Percentiles rank a stretch among this genome's conserved stretches.
These are phyloP conservation scores for Rutilus rutilus DNA, from an alignment of 2,113 vertebrate species.

Conservation along the genomic window DNA sequence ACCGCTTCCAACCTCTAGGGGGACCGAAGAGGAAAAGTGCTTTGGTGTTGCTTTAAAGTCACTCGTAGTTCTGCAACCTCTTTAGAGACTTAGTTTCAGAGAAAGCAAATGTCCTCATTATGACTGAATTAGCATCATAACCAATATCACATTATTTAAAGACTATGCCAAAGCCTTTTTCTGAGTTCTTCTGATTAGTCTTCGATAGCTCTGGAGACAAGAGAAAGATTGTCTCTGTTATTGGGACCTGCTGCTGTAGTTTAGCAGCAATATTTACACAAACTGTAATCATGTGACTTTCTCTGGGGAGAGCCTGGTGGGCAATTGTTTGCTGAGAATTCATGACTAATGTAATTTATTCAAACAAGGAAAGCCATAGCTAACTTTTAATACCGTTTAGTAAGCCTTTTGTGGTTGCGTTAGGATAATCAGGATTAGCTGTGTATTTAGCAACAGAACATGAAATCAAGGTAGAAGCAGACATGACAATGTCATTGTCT, in stretches of 20 bases:
- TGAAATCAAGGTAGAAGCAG: background rate
- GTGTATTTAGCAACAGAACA: background rate
- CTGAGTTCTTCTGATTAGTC: background rate
- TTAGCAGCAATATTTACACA: background rate
- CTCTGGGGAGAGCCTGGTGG: slow-evolving; percentile 13
- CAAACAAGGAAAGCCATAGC: background rate
- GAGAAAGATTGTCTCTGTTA: background rate
- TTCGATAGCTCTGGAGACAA: slow-evolving; percentile 4
- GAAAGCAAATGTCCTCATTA: background rate
- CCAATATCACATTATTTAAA: background rate
- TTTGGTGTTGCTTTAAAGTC: background rate
- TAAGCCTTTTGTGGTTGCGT: background rate
- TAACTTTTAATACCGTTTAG: background rate
- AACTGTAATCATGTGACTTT: background rate
- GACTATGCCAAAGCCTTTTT: background rate
- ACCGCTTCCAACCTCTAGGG: no score
- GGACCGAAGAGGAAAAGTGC: no score
- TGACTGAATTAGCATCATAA: background rate
- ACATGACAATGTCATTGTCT: background rate
- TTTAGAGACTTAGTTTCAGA: background rate
- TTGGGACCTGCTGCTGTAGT: background rate
- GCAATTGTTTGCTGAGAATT: background rate
- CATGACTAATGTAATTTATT: background rate
- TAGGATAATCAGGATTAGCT: slow-evolving; percentile 13
- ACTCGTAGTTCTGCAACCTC: background rate